Percentiles rank a stretch among this genome's conserved stretches.
phyloP scores from a whole-genome alignment of 2,888 invertebrate species.

The Pelosia muscerda region DNA sequence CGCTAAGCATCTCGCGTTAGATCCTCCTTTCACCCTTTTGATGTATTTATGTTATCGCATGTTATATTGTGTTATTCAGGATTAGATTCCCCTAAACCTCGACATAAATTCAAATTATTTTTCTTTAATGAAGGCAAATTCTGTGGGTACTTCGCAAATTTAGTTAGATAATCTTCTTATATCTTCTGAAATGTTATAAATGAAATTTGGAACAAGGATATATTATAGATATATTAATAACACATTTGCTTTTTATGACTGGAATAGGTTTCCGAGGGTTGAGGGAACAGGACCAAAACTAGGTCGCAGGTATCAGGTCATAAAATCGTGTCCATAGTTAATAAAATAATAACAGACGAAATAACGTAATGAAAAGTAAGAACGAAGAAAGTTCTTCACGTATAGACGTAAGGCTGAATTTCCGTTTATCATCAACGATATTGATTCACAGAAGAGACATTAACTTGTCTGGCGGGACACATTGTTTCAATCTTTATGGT shows the following conservation, averaged over 20 bases:
- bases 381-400: conserved; percentile 13
- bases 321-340: conserved; percentile 10
- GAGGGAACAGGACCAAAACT: not conserved
- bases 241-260: too few relatives aligned
- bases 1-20: conserved; percentile 67
- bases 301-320: not conserved
- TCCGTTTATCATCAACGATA: conserved; percentile 27
- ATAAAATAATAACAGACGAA: conserved; percentile 14
- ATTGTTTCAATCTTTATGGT: conserved; percentile 41
- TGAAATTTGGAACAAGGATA: too few relatives aligned
- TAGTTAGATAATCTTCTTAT: not conserved
- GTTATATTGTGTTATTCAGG: conserved; percentile 59
- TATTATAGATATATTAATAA: too few relatives aligned
- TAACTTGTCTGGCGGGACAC: conserved; percentile 33
- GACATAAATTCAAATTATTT: conserved; percentile 56
- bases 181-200: not conserved
- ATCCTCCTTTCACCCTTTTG: conserved; percentile 62
- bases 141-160: not conserved
- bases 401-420: conserved; percentile 19
- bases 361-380: conserved; percentile 11
- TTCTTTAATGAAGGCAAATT: conserved; percentile 35
- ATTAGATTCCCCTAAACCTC: conserved; percentile 49
- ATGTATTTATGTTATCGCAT: conserved; percentile 61
- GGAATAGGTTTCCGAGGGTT: not conserved
- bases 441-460: conserved; percentile 36